Percentiles rank a stretch among this genome's conserved stretches.
These are phyloP conservation scores for Penaeus monodon DNA, from an alignment of 2,888 invertebrate species.

Conservation along the genomic window DNA sequence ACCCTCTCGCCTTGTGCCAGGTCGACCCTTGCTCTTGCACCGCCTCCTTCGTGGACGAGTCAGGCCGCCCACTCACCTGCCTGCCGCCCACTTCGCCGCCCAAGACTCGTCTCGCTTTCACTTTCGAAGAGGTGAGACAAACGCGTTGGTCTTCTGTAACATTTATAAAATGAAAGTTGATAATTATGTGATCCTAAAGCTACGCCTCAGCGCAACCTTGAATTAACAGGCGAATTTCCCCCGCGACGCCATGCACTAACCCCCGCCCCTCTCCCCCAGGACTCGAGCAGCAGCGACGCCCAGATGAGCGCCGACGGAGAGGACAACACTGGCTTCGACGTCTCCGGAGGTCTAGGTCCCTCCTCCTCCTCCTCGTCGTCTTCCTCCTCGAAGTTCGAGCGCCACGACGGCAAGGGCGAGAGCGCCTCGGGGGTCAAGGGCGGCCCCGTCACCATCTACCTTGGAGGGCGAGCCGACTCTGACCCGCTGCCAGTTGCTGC, in stretches of 20 bases:
- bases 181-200: too few species aligned
- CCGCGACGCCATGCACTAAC: background rate
- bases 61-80: slow-evolving; percentile 57
- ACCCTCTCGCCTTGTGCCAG: slow-evolving; percentile 68
- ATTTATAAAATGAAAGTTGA: too few species aligned
- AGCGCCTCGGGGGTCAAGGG: background rate
- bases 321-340: background rate
- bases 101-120: slow-evolving; percentile 61
- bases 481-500: slow-evolving; percentile 62
- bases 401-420: background rate
- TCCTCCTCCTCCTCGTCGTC: too few species aligned
- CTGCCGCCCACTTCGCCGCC: slow-evolving; percentile 53
- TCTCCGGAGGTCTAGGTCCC: background rate
- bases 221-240: too few species aligned
- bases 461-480: slow-evolving; percentile 63
- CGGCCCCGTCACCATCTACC: slow-evolving; percentile 57
- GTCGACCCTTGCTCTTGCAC: slow-evolving; percentile 69
- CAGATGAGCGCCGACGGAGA: slow-evolving; percentile 3
- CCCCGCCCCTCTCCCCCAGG: slow-evolving; percentile 3
- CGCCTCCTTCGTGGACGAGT: slow-evolving; percentile 66
- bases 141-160: too few species aligned
- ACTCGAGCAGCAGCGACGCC: slow-evolving; percentile 37
- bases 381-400: too few species aligned
- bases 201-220: too few species aligned
- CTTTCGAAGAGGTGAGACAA: slow-evolving; percentile 57